Evolutionary conservation across 2,113 vertebrate genomes (phyloP), one percentile per base, ranked within the genome.

Genomic region (Coreoperca whiteheadi): DNA sequence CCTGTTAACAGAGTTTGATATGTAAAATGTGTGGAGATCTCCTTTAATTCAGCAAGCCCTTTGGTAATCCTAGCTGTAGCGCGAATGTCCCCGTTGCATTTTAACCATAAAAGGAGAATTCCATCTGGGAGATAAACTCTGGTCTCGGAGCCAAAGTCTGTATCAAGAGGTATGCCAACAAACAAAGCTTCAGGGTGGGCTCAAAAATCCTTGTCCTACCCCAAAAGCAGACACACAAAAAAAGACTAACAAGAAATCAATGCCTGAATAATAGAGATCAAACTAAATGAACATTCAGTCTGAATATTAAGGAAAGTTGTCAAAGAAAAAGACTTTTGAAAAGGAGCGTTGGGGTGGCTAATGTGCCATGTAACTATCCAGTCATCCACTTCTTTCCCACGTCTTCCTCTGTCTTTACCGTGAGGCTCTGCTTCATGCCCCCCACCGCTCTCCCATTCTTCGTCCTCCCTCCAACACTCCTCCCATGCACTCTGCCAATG

Each of bases 401-500:
- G n/a, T n/a, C n/a, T n/a, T n/a, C 30, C 63, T 57, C 50, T 66
- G 28, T 61, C 32, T 48, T 50, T 37, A 32, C 64, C 59, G 59
- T 69, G 43, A 53, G 30, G 6, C 54, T 30, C 15, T 20, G 41
- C 18, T 28, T 23, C 23, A n/a, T 9, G 16, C 39, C 76, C 76
- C 57, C 50, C n/a, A 34, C 37, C 46, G 39, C 30, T 61, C 54
- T 51, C 39, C 57, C 37, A 10, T 63, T 53, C 57, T 53, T 56
- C 66, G 59, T 37, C 46, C 23, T 20, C 14, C 64, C 59, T 28
- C 53, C 23, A 66, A 57, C 78, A 8, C 46, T 41, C 46, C 65
- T 10, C 73, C 28, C n/a, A 67, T 37, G 41, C 41, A 50, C 53
- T 87, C 87, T 83, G 91, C 83, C 90, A 87, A 87, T 59, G 91